Evolutionary conservation across 2,888 invertebrate species (phyloP), one percentile per base, ranked within the genome.

Genomic region (Teleogryllus oceanicus): DNA sequence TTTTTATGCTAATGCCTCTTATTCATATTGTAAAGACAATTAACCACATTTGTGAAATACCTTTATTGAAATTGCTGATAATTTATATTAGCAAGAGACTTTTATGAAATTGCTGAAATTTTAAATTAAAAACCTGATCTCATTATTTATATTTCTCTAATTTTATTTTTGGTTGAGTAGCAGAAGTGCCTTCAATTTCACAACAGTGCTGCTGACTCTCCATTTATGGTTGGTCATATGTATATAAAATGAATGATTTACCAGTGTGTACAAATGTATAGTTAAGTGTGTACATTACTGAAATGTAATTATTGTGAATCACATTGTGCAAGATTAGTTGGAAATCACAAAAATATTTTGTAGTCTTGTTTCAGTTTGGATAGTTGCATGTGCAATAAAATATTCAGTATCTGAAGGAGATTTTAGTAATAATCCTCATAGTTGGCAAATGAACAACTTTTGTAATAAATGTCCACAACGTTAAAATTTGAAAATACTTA

Each of bases 191-290:
- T 62, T 62, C 62, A 18, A 13, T 62, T 62, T 62, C 62, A 62
- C 62, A 18, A 13, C 62, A 18, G 16, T 62, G 62, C n/a, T 62
- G n/a, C 62, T 18, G 62, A 62, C 62, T 62, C 62, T 62, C n/a
- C 16, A 62, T 13, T 62, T 37, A 37, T 8, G 37, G 37, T 62
- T 13, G n/a, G 62, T 62, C 62, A 62, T 62, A 62, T 62, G 62
- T 62, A 62, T n/a, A 62, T 62, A 62, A 62, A n/a, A 62, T 62
- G 62, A 62, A n/a, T 62, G 62, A 62, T n/a, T 62, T 62, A 62
- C 62, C 62, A 62, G 62, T 62, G 62, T 62, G 62, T 62, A 62
- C 62, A 62, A 62, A 62, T 62, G 62, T 62, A 62, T n/a, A 62
- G 62, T 18, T 37, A 37, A 37, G 37, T 37, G n/a, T 62, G 62